Evolutionary conservation across 2,888 invertebrate species (phyloP).

Genomic region (Oithona nana): DNA sequence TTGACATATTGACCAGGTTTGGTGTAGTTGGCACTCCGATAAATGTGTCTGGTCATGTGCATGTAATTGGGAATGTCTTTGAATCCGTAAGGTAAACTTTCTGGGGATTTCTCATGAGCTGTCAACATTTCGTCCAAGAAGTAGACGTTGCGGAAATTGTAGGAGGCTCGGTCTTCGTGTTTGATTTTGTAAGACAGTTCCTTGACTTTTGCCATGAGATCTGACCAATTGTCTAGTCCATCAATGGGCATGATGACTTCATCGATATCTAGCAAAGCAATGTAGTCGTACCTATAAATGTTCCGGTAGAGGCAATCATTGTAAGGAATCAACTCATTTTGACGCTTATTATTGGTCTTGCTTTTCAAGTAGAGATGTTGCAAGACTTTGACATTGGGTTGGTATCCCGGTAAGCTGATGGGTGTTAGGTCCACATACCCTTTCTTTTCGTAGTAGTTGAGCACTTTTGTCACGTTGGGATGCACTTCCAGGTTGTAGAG

Average conservation of each 20-base stretch:
- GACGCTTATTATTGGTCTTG: constrained; percentile 77
- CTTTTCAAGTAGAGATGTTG: constrained; percentile 73
- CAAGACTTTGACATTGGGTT: constrained; percentile 70
- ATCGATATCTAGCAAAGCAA: constrained; percentile 78
- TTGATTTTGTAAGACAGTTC: constrained; percentile 38
- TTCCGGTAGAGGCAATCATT: constrained; percentile 88
- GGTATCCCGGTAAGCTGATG: constrained; percentile 64
- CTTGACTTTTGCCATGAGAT: constrained; percentile 17
- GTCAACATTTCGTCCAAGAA: constrained; percentile 71
- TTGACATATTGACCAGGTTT: constrained; percentile 82
- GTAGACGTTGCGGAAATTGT: constrained; percentile 77
- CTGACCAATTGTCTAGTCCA: constrained; percentile 43
- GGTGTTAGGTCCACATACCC: constrained; percentile 56
- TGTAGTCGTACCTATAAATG: constrained; percentile 69
- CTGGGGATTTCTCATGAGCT: constrained; percentile 27
- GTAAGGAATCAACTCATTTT: constrained; percentile 86
- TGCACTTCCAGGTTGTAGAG: constrained; percentile 70
- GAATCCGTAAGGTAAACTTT: constrained; percentile 39
- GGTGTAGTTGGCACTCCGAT: constrained; percentile 64
- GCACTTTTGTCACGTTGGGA: constrained; percentile 64
- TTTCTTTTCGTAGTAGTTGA: constrained; percentile 40
- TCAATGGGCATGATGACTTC: constrained; percentile 80
- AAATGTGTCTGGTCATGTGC: constrained; percentile 52
- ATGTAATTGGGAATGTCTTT: constrained; percentile 61
- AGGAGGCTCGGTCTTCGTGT: constrained; percentile 49